These are phyloP conservation scores for Clytia hemisphaerica DNA, from an alignment of 30 jellyfish, hydroid and myxozoan genomes.

Conservation along the genomic window DNA sequence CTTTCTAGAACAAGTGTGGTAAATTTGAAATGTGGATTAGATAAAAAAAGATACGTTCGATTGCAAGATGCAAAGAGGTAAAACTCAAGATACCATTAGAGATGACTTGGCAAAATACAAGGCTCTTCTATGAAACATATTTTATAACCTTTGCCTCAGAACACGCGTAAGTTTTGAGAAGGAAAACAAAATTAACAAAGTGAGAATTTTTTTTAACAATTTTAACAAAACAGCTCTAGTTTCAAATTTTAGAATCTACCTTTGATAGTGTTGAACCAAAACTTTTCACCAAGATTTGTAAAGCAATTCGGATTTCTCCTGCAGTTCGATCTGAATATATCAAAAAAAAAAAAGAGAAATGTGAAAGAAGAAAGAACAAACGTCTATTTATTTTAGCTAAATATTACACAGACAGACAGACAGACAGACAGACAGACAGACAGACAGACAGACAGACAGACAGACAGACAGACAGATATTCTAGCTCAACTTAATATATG, in stretches of 20 bases:
- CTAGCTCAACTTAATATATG: no score
- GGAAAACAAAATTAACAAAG: no score
- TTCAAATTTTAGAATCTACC: conserved; percentile 20
- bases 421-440: no score
- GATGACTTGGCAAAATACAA: not conserved
- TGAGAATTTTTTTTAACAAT: not conserved
- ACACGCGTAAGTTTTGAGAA: no score
- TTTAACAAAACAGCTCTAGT: not conserved
- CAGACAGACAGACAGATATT: no score
- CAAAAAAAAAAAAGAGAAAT: not conserved
- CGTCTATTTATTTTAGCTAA: not conserved
- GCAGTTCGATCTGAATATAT: conserved; percentile 48
- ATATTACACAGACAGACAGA: not conserved
- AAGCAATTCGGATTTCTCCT: conserved; percentile 68
- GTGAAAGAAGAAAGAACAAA: not conserved
- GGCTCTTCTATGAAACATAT: not conserved
- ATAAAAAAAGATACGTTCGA: not conserved
- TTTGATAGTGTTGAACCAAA: conserved; percentile 66
- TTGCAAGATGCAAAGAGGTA: not conserved
- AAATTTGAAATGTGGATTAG: not conserved
- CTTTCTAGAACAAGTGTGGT: conserved; percentile 21
- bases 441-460: no score
- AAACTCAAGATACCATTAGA: not conserved
- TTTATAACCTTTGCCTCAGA: not conserved
- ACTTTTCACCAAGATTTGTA: conserved; percentile 61